Base-by-base conservation (phyloP, 2,888 invertebrate species). In the Phlogophora meticulosa region DNA sequence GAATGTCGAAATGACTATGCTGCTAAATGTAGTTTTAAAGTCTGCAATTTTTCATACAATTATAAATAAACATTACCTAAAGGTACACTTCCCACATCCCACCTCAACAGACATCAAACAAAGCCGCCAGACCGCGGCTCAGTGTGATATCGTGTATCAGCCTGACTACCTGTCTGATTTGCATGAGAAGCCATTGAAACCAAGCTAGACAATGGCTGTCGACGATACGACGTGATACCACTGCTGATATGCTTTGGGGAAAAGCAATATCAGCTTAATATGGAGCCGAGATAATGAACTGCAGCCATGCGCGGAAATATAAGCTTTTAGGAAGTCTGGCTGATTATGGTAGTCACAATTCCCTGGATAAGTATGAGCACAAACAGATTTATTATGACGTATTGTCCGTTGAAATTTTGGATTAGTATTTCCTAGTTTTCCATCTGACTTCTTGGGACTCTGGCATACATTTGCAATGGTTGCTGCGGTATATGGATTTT, bases 181-280 rank as follows among this genome's bases (percentile, higher is more conserved):
- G 76, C 80, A 75, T 75, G 70, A 76, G 70, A 55, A 68, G 20
- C 36, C 53, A 22, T 42, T 11, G 70, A 53, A 48, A 55, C 45
- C 46, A 38, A 42, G 0, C 17, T 10, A n/a, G 58, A 75, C 70
- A 76, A 76, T 75, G 43, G 20, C 46, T 34, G 42, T 53, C 61
- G 55, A 55, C 57, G 64, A 48, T 38, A 42, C 45, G 51, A 70
- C 43, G 52, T 65, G 72, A 77, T 66, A 42, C 36, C 32, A 34
- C 65, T 72, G 48, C 57, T 56, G 36, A 61, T 48, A 61, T 45
- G 45, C 24, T 51, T 46, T 15, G 13, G 11, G 22, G 11, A 46
- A 38, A 9, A 55, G 34, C 40, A 32, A 34, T 61, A 22, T 58
- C 40, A 36, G 15, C 1, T 7, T 28, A 10, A 53, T 42, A 28